Evolutionary conservation across 2,113 vertebrate species (phyloP), one percentile per base, ranked within the genome.

Genomic region (Tachysurus fulvidraco): DNA sequence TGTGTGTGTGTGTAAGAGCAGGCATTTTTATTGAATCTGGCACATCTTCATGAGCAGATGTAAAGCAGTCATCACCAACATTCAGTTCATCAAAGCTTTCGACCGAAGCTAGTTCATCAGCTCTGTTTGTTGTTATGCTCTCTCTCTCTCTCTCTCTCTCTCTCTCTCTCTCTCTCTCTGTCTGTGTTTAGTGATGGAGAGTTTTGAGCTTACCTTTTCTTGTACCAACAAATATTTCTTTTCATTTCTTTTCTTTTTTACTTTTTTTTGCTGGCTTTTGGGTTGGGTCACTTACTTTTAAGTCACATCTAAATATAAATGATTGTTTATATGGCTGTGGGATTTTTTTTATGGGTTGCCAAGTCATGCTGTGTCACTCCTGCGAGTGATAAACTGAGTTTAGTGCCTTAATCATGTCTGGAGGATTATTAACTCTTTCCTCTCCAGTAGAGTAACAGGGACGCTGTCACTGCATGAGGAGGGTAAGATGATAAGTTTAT

Each of bases 1-100:
- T 74, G 50, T 74, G 86, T 87, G 67, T 83, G 54, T 28, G 54
- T 83, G 67, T 76, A 69, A 23, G 46, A 23, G 46, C 12, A 21
- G 46, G 73, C 57, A 76, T 76, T 82, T 78, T 30, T 65, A 84
- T 60, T 74, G 55, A 79, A 52, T 67, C 55, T 80, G 62, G 62
- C 50, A 30, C 23, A 5, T 80, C 8, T 46, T 52, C 71, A 62
- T 77, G 44, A 85, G 83, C 57, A 62, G 57, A 85, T 77, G 57
- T 77, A 85, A 85, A 85, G 28, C 83, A 85, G 36, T 30, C 71
- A 77, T 41, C 10, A 77, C 71, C 57, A 64, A n/a, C 83, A 78
- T 55, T 30, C 76, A 62, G 25, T 64, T 76, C 50, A 71, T 55
- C 82, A 83, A 55, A 55, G 62, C 46, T 65, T 52, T 55, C 14